phyloP scores from a whole-genome alignment of 2,113 vertebrate species.

The Paradoxurus hermaphroditus region DNA sequence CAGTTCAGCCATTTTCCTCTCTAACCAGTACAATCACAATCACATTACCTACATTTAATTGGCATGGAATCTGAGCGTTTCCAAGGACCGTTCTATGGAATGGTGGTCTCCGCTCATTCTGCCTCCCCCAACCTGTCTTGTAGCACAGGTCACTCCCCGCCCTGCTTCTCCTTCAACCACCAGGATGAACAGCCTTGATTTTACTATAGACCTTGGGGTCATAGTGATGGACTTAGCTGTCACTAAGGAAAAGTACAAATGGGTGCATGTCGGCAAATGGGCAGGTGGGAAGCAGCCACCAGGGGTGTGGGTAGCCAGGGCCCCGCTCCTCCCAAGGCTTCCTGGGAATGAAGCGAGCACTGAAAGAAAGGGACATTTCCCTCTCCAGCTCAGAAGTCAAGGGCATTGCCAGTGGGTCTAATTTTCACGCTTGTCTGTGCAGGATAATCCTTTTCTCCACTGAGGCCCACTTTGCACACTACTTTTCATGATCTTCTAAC shows the following conservation, averaged over 20 bases:
- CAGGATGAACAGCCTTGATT: background rate
- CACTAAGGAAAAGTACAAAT: background rate
- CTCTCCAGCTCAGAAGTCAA: background rate
- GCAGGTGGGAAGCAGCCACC: rapidly evolving
- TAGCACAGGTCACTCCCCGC: too few relatives aligned
- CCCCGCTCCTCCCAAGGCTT: background rate
- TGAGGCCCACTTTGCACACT: background rate
- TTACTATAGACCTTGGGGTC: background rate
- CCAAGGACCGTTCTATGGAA: background rate
- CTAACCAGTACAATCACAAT: slow-evolving; percentile 53
- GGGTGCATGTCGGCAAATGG: rapidly evolving
- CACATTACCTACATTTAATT: slow-evolving; percentile 36
- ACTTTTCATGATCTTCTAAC: background rate
- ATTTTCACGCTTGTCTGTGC: background rate
- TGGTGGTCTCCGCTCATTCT: background rate
- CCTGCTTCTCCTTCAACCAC: background rate
- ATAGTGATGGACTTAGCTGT: background rate
- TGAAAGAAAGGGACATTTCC: background rate
- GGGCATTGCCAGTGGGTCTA: background rate
- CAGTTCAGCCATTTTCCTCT: slow-evolving; percentile 67
- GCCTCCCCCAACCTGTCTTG: background rate
- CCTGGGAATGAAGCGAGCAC: background rate
- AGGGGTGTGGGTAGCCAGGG: too few relatives aligned
- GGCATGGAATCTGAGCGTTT: slow-evolving; percentile 18
- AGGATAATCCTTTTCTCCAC: background rate